Evolutionary conservation across 2,113 vertebrate genomes (phyloP), one percentile per base, ranked within the genome.

Genomic region (Hippolais icterina): DNA sequence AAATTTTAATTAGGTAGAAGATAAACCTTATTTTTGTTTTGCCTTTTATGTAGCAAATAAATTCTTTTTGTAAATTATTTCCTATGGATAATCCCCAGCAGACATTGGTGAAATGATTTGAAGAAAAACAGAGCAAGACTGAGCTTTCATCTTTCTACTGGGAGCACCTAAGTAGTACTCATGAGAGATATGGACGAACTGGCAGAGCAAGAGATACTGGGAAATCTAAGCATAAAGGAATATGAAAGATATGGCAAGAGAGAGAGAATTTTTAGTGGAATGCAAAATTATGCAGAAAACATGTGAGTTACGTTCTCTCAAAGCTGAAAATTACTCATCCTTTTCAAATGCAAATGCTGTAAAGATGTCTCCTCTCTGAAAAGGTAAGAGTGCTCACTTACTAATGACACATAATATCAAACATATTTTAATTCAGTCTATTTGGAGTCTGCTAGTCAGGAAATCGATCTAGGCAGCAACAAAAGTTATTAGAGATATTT

Each of bases 321-420:
- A 90, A 86, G 82, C 94, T 95, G 90, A 95, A 97, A 97, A 97
- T 97, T 95, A 95, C 86, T 96, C 88, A 97, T 86, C 87, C 85
- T 85, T 98, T 98, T 98, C 97, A 98, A 98, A 98, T 98, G 97
- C 96, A 98, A 98, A 98, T 97, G 37, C 93, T 89, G 87, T 84
- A 83, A 97, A 97, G 90, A 84, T 90, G 57, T 96, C 91, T 95
- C 89, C 88, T 91, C 72, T 92, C 91, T 96, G 90, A 88, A 96
- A 96, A 97, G 95, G 87, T 97, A 97, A 96, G 96, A 94, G 59
- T 88, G 81, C 75, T 97, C 90, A 87, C 95, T 96, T 96, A 61
- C 91, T 93, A 95, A 91, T 95, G 89, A 77, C 94, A 92, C 28
- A 63, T 91, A 95, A 68, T 79, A 89, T 92, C 71, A 90, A 96